Conservation (phyloP, 2,797 vertebrate genomes). For the Antennarius maculatus region DNA sequence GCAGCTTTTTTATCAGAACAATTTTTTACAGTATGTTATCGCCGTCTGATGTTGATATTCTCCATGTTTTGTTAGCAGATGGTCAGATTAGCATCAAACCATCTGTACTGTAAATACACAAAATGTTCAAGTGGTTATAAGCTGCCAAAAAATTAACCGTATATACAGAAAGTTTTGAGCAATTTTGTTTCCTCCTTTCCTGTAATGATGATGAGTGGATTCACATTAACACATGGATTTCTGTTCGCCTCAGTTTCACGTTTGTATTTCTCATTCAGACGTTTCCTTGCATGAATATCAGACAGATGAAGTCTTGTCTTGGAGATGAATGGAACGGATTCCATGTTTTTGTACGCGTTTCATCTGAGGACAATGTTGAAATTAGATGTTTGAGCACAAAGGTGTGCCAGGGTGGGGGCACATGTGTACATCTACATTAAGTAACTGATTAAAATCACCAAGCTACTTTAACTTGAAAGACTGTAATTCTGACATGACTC, state of each 20-base stretch:
- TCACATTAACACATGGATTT: constrained; percentile 49
- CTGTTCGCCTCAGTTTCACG: constrained; percentile 35
- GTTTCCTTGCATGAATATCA: constrained; percentile 64
- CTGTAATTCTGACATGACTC: constrained; percentile 65
- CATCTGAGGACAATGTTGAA: constrained; percentile 27
- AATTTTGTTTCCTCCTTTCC: constrained; percentile 57
- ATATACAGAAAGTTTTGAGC: constrained; percentile 20
- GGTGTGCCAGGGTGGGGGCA: constrained; percentile 10
- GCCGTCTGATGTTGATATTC: too few species aligned
- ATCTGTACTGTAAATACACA: constrained; percentile 61
- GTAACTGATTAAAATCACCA: constrained; percentile 19
- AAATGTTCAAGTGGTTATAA: constrained; percentile 23
- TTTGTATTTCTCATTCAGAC: constrained; percentile 28
- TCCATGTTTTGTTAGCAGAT: too few species aligned
- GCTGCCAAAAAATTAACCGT: constrained; percentile 47
- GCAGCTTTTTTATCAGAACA: too few species aligned
- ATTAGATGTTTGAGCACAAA: constrained; percentile 51
- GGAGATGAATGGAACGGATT: constrained; percentile 33
- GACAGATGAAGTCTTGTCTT: constrained; percentile 22
- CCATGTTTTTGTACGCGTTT: constrained; percentile 30
- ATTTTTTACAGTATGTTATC: too few species aligned
- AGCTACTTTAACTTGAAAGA: constrained; percentile 47
- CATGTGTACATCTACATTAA: constrained; percentile 30
- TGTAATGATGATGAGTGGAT: constrained; percentile 21
- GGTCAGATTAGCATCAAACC: neutral